phyloP scores from a whole-genome alignment of 92 coral and sea anemone genomes.

The Pocillopora grandis region DNA sequence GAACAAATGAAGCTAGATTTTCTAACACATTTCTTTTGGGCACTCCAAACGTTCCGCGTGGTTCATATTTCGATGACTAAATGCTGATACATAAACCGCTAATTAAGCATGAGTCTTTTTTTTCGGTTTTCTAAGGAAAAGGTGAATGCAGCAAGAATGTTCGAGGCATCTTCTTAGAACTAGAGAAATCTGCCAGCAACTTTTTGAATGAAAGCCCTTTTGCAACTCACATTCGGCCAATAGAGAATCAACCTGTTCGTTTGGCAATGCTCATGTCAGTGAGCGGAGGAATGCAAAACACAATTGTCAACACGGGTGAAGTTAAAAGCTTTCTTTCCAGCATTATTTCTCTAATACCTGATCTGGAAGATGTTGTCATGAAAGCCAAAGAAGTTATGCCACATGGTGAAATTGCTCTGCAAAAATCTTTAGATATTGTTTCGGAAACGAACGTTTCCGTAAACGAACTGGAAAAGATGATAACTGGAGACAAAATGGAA shows the following conservation, averaged over 20 bases:
- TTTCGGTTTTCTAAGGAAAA: neutral
- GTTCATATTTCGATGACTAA: too few relatives aligned
- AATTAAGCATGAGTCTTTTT: neutral
- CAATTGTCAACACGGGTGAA: conserved; percentile 24
- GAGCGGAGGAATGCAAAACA: conserved; percentile 55
- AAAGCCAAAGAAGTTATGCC: conserved; percentile 7
- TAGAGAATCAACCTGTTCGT: conserved; percentile 12
- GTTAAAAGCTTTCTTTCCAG: conserved; percentile 8
- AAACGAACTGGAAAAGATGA: neutral
- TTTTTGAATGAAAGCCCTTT: conserved; percentile 13
- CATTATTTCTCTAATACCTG: conserved; percentile 1
- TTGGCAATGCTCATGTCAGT: conserved; percentile 45
- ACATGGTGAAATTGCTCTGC: neutral
- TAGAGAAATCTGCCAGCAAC: neutral
- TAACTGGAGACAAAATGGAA: neutral
- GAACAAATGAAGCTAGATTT: too few relatives aligned
- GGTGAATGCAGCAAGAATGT: neutral
- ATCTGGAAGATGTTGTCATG: neutral
- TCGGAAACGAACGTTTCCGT: neutral
- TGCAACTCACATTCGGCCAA: conserved; percentile 19
- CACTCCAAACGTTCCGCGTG: too few relatives aligned
- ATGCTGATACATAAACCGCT: neutral
- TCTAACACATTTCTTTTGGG: too few relatives aligned
- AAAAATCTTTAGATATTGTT: neutral
- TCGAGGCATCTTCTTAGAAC: conserved; percentile 8